These are phyloP conservation scores for Acropternis orthonyx DNA, from an alignment of 2,797 vertebrate species.

Conservation along the genomic window DNA sequence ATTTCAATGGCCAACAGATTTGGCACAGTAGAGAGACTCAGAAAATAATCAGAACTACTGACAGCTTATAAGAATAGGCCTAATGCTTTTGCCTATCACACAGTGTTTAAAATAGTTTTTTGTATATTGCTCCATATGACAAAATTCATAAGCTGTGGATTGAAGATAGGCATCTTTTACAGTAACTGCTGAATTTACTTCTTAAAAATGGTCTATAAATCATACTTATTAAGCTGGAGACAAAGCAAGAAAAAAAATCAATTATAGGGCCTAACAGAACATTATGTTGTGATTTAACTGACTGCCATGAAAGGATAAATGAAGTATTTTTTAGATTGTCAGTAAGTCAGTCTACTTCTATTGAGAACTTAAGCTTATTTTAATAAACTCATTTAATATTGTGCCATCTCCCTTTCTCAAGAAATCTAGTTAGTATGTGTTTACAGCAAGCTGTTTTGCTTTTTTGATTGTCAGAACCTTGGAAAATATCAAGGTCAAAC, in stretches of 20 bases:
- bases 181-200: not conserved
- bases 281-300: constrained; percentile 7
- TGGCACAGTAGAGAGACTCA: not conserved
- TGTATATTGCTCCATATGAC: not conserved
- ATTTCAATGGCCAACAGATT: not conserved
- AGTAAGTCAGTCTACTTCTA: constrained; percentile 2
- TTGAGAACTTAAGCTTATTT: not conserved
- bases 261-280: not conserved
- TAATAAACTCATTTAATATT: not conserved
- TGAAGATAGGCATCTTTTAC: not conserved
- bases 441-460: constrained; percentile 25
- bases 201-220: constrained; percentile 2
- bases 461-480: constrained; percentile 52
- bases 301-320: constrained; percentile 5
- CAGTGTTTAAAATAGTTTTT: not conserved
- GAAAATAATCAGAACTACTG: not conserved
- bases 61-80: not conserved
- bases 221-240: not conserved
- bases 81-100: not conserved
- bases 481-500: constrained; percentile 54
- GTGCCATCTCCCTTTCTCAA: not conserved
- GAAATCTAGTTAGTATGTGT: constrained; percentile 6
- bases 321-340: not conserved
- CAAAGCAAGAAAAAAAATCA: not conserved
- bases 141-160: not conserved